Conservation (phyloP, 2,888 invertebrate genomes). For the Parthenolecanium corni region DNA sequence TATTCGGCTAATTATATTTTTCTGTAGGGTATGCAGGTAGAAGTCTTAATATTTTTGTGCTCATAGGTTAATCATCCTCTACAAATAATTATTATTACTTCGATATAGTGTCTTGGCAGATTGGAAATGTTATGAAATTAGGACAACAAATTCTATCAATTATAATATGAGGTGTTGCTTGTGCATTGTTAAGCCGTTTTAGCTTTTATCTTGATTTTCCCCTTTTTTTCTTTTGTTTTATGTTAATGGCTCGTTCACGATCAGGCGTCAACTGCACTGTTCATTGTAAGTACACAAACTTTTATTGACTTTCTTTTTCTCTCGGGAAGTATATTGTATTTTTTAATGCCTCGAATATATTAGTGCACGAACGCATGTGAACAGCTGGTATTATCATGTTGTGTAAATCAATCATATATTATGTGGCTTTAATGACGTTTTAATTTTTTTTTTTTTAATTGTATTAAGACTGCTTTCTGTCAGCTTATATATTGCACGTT, state of each 20-base stretch:
- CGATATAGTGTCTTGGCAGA: too few relatives aligned
- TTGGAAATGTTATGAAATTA: too few relatives aligned
- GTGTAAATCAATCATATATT: neutral
- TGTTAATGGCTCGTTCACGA: neutral
- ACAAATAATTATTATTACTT: too few relatives aligned
- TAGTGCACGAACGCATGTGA: neutral
- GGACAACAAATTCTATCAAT: too few relatives aligned
- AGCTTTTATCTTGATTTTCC: neutral
- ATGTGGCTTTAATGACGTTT: neutral
- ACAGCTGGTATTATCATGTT: neutral
- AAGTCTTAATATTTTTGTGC: too few relatives aligned
- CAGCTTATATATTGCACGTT: neutral
- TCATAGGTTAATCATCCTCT: too few relatives aligned
- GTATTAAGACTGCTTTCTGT: neutral
- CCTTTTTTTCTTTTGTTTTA: constrained; percentile 4
- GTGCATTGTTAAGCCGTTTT: neutral
- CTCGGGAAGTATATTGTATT: neutral
- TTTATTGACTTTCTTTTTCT: neutral
- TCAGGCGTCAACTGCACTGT: constrained; percentile 20
- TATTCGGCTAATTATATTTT: too few relatives aligned
- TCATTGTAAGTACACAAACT: constrained; percentile 17
- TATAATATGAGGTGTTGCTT: neutral
- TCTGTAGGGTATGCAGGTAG: too few relatives aligned
- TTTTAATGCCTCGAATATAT: too few relatives aligned
- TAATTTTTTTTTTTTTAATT: neutral